phyloP scores from a whole-genome alignment of 2,888 invertebrate genomes.

The Phortica okadai region DNA sequence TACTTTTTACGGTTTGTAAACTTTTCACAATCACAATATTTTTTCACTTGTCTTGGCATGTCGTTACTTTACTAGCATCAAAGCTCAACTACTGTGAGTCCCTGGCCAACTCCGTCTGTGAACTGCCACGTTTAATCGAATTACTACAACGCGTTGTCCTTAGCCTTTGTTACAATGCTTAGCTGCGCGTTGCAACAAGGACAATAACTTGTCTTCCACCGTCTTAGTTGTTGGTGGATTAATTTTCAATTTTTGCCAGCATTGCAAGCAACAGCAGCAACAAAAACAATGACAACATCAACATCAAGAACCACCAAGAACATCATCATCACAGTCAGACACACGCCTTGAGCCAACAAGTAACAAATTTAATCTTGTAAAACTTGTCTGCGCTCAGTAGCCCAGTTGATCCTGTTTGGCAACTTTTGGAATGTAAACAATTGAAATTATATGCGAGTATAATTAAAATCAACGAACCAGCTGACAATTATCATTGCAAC shows the following conservation, averaged over 20 bases:
- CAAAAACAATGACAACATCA: background rate
- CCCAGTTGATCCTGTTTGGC: background rate
- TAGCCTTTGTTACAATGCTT: slow-evolving; percentile 10
- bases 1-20: too few species aligned
- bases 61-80: background rate
- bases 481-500: too few species aligned
- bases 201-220: slow-evolving; percentile 3
- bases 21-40: too few species aligned
- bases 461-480: background rate
- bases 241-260: slow-evolving; percentile 13
- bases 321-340: background rate
- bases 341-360: background rate
- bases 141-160: slow-evolving; percentile 14
- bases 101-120: background rate
- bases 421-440: background rate
- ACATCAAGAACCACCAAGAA: background rate
- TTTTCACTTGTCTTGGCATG: too few species aligned
- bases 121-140: slow-evolving; percentile 1
- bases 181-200: background rate
- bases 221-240: background rate
- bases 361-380: slow-evolving; percentile 3
- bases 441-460: background rate
- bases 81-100: background rate
- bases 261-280: background rate
- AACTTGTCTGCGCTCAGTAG: background rate